phyloP scores from a whole-genome alignment of 1,140 invertebrate species.

The Augochlora pura region DNA sequence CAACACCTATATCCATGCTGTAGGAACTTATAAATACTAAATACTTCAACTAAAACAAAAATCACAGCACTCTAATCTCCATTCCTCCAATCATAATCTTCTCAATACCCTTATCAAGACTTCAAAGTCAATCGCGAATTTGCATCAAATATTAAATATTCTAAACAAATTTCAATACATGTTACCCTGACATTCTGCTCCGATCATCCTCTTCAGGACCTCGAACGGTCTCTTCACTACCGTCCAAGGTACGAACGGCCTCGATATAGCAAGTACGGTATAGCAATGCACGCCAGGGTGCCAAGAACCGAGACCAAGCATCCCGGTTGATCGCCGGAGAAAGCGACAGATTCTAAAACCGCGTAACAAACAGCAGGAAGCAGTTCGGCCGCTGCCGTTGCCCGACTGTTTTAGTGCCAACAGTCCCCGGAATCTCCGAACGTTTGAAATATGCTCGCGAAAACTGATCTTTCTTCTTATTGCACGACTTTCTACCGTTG shows the following conservation, averaged over 20 bases:
- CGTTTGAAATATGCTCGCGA: neutral
- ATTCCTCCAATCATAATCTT: no score
- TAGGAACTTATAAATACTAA: no score
- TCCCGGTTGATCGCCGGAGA: neutral
- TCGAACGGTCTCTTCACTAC: neutral
- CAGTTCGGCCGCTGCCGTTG: neutral
- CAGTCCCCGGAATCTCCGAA: neutral
- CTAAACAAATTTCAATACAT: no score
- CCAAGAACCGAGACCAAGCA: neutral
- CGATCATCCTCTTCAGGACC: neutral
- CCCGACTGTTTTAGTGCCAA: neutral
- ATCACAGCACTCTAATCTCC: no score
- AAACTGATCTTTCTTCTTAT: neutral
- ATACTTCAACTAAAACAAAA: no score
- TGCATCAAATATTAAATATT: no score
- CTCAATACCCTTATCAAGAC: no score
- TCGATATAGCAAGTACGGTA: neutral
- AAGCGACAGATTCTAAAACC: constrained; percentile 33
- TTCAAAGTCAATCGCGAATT: no score
- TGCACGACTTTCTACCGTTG: neutral
- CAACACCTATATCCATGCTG: no score
- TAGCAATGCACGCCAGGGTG: neutral
- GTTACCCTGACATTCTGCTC: no score
- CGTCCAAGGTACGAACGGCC: neutral
- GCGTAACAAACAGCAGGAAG: constrained; percentile 25